Evolutionary conservation across 1,140 invertebrate genomes (phyloP), one percentile per base, ranked within the genome.

Genomic region (Macrotrachela quadricornifera): DNA sequence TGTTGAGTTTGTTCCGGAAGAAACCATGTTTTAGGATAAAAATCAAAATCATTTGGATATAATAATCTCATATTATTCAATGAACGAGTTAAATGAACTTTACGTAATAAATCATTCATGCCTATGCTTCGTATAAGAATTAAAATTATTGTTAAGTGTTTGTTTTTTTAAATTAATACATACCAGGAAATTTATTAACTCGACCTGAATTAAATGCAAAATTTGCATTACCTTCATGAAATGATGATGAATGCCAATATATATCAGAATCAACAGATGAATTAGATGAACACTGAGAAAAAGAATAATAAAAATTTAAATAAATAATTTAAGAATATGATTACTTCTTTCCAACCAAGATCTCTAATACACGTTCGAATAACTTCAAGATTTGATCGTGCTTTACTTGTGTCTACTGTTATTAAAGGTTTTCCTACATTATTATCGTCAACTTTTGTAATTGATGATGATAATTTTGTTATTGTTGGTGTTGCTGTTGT

Each of bases 1-100:
- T 73, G 63, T 44, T 59, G 55, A 40, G 65, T 61, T 54, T 74
- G 72, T 21, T 70, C 65, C 4, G 73, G 73, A 1, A 74, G 60
- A 47, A 72, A 67, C 73, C 73, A 74, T 16, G 70, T 70, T 38
- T 64, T 58, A 0, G 73, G 73, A 59, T 73, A 74, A 59, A 74
- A 74, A 50, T 63, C 55, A 56, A 71, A 74, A 36, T 74, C 69
- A 10, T 63, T 57, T 1, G 72, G 71, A 57, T 71, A 74, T 18
- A 75, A 49, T 36, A 57, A 53, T 50, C 62, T 62, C 72, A 75
- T 73, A 16, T 64, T 62, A 40, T 68, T 62, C 17, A 74, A 58
- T 12, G 69, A 59, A 50, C 70, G 63, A 18, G 71, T 73, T 30
- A 75, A 59, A 16, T 67, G 63, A 15, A 71, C 66, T 59, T 74